Base-by-base conservation (phyloP, 2,113 vertebrate species). In the Blennius ocellaris region DNA sequence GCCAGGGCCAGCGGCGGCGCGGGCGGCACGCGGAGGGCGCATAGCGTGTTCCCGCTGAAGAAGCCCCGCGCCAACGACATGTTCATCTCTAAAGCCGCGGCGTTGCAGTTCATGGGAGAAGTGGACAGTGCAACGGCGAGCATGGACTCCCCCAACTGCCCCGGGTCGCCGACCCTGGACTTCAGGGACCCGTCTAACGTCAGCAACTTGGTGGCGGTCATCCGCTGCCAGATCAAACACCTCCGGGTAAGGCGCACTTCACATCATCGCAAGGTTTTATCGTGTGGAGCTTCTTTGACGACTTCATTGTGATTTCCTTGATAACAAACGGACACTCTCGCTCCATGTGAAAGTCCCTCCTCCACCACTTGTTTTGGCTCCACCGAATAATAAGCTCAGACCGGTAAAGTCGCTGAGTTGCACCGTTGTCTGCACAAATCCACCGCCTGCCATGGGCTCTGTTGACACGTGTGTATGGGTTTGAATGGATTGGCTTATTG, bases 151-250 rank as follows among this genome's bases (percentile, higher is more conserved):
- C 87, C 89, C 0, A 91, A 63, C 11, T 93, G 92, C 73, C 93
- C 94, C 0, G 89, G 90, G 10, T 95, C 95, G 10, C 94, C 94
- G 41, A 92, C 93, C 9, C 78, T 90, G 66, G 91, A 94, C 52
- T 94, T 95, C 85, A 92, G 92, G 86, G 95, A 96, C 78, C 94
- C 95, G 7, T 93, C 94, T 21, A 93, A 93, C 9, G 90, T 95
- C 9, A 80, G 92, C 70, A 94, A 92, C 87, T 89, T 96, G 83
- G 92, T 93, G 10, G 93, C 91, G 0, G 91, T 96, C 59, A 93
- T 96, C 61, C 92, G 94, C 11, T 93, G 93, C 77, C 95, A 96
- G 89, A 93, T 96, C 63, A 94, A 94, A 86, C 94, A 95, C 75
- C 92, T 96, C n/a, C 92, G 95, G 92, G 92, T 94, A 89, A 80